A percentile compares a stretch with the other conserved stretches of the same genome.
phyloP scores from a whole-genome alignment of 2,797 vertebrate species.

The Microctenopoma lineatum region DNA sequence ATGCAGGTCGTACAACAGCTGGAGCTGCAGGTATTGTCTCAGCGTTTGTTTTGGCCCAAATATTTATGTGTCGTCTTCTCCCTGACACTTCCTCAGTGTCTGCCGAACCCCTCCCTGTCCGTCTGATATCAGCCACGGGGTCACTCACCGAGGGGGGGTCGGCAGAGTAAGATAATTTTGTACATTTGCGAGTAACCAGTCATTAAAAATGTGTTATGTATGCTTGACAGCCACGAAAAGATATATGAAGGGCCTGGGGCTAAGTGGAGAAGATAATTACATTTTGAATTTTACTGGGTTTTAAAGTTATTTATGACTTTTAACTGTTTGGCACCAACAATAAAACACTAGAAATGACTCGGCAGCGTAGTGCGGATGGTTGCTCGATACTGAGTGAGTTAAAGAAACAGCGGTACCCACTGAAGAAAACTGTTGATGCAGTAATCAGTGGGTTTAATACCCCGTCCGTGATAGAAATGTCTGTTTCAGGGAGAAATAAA shows the following conservation, averaged over 20 bases:
- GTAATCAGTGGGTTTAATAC: conserved; percentile 47
- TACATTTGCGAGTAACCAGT: conserved; percentile 93
- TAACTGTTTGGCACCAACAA: conserved; percentile 91
- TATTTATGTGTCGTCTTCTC: conserved; percentile 66
- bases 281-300: conserved; percentile 99
- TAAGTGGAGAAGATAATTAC: conserved; percentile 99
- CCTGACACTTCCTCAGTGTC: conserved; percentile 54
- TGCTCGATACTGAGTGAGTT: conserved; percentile 45
- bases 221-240: conserved; percentile 93
- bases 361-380: conserved; percentile 35
- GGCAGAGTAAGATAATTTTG: conserved; percentile 88
- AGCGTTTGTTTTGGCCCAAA: conserved; percentile 68
- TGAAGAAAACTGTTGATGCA: conserved; percentile 38
- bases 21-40: conserved; percentile 96
- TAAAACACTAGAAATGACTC: conserved; percentile 89
- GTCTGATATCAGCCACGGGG: conserved; percentile 63
- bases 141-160: conserved; percentile 70
- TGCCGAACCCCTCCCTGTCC: conserved; percentile 44
- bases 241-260: conserved; percentile 97
- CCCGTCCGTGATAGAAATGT: conserved; percentile 7
- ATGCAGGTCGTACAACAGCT: conserved; percentile 99
- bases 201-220: conserved; percentile 96
- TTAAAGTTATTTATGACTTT: conserved; percentile 99
- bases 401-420: conserved; percentile 41
- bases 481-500: conserved; percentile 29